Conservation (phyloP, 1,140 invertebrate genomes). For the Drosophila biarmipes region DNA sequence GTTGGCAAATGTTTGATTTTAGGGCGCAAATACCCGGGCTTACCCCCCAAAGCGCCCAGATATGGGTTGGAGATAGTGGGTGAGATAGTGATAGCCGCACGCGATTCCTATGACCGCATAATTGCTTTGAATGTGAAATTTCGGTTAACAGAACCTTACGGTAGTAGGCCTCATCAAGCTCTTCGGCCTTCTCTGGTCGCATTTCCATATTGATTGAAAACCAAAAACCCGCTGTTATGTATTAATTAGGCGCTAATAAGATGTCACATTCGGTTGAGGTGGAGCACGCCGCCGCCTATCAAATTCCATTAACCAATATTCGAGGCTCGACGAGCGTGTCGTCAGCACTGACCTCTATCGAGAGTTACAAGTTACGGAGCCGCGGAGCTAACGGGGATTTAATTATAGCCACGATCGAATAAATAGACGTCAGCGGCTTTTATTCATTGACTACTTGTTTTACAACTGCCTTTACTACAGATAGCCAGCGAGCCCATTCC, state of each 20-base stretch:
- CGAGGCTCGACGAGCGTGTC: conserved; percentile 29
- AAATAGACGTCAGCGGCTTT: conserved; percentile 53
- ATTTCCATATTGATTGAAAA: conserved; percentile 30
- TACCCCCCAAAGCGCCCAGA: neutral
- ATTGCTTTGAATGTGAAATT: conserved; percentile 4
- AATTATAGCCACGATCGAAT: conserved; percentile 38
- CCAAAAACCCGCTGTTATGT: conserved; percentile 10
- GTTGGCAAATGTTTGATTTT: conserved; percentile 35
- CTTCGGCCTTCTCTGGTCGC: conserved; percentile 14
- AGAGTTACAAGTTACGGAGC: conserved; percentile 16
- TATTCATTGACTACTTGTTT: conserved; percentile 55
- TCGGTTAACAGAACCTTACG: conserved; percentile 12
- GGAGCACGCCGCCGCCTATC: conserved; percentile 21
- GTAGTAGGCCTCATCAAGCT: neutral
- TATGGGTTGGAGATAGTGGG: conserved; percentile 23
- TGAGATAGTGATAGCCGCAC: conserved; percentile 11
- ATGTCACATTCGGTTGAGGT: conserved; percentile 45
- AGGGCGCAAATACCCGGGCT: conserved; percentile 25
- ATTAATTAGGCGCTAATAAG: conserved; percentile 63
- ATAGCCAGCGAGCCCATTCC: conserved; percentile 4
- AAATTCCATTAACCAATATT: conserved; percentile 45
- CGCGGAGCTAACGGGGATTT: conserved; percentile 39
- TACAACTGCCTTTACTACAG: conserved; percentile 56
- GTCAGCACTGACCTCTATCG: conserved; percentile 64
- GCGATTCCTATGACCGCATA: neutral